A percentile compares a stretch with the other conserved stretches of the same genome.
phyloP scores from a whole-genome alignment of 2,797 vertebrate genomes.

The Tamandua tetradactyla region DNA sequence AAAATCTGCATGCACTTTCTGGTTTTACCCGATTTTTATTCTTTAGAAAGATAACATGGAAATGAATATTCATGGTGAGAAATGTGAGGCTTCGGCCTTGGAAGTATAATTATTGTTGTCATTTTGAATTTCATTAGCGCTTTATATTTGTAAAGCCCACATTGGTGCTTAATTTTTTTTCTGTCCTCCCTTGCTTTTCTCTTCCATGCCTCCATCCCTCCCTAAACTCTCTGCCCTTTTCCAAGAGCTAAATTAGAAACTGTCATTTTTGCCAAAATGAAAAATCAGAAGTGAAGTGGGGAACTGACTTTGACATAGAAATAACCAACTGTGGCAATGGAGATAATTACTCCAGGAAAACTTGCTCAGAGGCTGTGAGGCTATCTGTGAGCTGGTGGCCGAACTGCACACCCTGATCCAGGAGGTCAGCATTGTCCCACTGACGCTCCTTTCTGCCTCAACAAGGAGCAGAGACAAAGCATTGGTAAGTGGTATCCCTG shows the following conservation, averaged over 20 bases:
- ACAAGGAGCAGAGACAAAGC: neutral
- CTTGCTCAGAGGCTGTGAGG: neutral
- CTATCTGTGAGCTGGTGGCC: accelerated
- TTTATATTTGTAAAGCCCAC: slow-evolving; percentile 56
- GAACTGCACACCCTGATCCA: accelerated
- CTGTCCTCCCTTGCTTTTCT: slow-evolving; percentile 7
- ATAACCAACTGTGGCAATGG: neutral
- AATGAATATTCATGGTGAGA: slow-evolving; percentile 75
- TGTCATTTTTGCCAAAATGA: slow-evolving; percentile 51
- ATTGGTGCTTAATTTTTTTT: slow-evolving; percentile 2
- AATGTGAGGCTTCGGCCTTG: slow-evolving; percentile 51
- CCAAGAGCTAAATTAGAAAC: slow-evolving; percentile 49
- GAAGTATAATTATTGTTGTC: slow-evolving; percentile 70
- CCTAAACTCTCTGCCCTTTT: neutral
- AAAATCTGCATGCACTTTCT: neutral
- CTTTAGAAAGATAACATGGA: slow-evolving; percentile 51
- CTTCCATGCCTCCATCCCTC: neutral
- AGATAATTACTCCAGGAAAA: neutral
- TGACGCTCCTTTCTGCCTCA: neutral
- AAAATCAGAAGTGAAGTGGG: slow-evolving; percentile 40
- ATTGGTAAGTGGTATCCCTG: too few species aligned
- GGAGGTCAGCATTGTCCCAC: neutral
- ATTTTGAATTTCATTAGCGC: slow-evolving; percentile 67
- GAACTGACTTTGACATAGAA: slow-evolving; percentile 29
- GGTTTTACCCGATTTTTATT: slow-evolving; percentile 51